A percentile compares a stretch with the other conserved stretches of the same genome.
phyloP scores from a whole-genome alignment of 2,113 vertebrate species.

The Sturnira hondurensis region DNA sequence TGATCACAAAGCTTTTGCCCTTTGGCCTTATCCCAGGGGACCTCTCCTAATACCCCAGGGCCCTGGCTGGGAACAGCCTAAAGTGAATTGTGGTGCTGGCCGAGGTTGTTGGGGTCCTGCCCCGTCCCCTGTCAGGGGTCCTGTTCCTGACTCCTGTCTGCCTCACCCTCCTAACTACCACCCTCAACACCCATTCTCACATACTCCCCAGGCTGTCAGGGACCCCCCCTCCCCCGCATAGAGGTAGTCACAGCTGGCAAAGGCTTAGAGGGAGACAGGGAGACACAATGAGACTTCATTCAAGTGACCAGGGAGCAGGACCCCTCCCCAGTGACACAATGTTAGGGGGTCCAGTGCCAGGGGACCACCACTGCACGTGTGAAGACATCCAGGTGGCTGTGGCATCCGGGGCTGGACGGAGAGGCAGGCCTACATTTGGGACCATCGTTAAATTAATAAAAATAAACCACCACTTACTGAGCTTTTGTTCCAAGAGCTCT shows the following conservation, averaged over 20 bases:
- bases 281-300: neutral
- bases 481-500: neutral
- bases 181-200: neutral
- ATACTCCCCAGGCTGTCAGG: neutral
- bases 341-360: neutral
- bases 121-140: neutral
- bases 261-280: neutral
- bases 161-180: neutral
- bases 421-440: neutral
- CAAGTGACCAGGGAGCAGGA: neutral
- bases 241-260: neutral
- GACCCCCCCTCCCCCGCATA: neutral
- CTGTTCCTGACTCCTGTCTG: neutral
- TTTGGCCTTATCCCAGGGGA: neutral
- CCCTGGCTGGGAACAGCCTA: neutral
- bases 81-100: neutral
- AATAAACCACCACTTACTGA: neutral
- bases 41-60: neutral
- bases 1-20: neutral
- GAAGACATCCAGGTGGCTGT: rapidly evolving
- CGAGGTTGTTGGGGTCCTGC: neutral
- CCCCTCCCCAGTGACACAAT: rapidly evolving
- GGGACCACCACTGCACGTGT: rapidly evolving
- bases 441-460: neutral
- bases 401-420: neutral